phyloP scores from a whole-genome alignment of 2,888 invertebrate species.

The Trimorus sp. region DNA sequence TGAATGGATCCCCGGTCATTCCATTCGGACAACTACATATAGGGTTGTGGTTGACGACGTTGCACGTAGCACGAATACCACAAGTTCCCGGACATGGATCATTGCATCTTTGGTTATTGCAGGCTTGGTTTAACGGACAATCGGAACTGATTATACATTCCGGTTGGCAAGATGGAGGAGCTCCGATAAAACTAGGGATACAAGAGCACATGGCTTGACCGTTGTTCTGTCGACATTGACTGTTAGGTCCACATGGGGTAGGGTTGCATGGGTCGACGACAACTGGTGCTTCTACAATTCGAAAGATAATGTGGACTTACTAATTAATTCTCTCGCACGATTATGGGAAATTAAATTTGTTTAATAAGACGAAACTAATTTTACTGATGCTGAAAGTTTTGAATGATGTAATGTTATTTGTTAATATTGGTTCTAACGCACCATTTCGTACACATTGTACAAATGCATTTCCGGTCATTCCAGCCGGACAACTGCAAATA shows the following conservation, averaged over 20 bases:
- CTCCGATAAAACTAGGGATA: conserved; percentile 81
- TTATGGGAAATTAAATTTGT: too few species aligned
- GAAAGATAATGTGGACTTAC: too few species aligned
- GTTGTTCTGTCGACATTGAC: conserved; percentile 85
- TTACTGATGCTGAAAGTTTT: background rate
- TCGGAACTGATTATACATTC: conserved; percentile 86
- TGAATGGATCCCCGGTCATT: conserved; percentile 87
- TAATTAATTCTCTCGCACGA: too few species aligned
- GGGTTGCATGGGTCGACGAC: conserved; percentile 87
- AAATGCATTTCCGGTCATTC: conserved; percentile 85
- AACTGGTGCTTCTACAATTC: conserved; percentile 28
- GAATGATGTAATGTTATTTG: background rate
- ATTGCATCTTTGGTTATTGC: conserved; percentile 86
- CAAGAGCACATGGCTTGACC: conserved; percentile 83
- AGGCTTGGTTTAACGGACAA: conserved; percentile 84
- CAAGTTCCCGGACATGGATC: conserved; percentile 93
- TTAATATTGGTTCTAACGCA: conserved; percentile 8
- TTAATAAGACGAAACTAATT: too few species aligned
- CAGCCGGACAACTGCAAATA: conserved; percentile 87
- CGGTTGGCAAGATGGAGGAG: conserved; percentile 85
- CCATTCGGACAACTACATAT: conserved; percentile 84
- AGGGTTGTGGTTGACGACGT: conserved; percentile 86
- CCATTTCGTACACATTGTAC: conserved; percentile 62
- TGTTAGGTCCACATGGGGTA: conserved; percentile 84
- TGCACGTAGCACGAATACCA: conserved; percentile 85